These are phyloP conservation scores for Macropis europaea DNA, from an alignment of 2,888 invertebrate species.

Conservation along the genomic window DNA sequence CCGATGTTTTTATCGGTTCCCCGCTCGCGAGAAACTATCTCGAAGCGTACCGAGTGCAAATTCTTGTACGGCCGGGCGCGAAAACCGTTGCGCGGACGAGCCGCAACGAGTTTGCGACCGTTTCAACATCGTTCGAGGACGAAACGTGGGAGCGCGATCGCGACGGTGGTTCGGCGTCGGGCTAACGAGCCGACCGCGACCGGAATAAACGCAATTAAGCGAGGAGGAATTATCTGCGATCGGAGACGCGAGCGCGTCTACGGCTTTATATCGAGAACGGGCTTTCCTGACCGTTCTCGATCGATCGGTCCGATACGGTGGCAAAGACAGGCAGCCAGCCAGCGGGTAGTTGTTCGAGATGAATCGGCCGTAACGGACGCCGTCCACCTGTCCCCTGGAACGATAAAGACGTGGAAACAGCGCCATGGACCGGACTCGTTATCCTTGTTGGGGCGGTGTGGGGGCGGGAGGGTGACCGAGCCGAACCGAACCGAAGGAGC, in stretches of 20 bases:
- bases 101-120: neutral
- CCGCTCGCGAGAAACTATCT: neutral
- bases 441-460: constrained; percentile 67
- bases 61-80: neutral
- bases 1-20: constrained; percentile 50
- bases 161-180: constrained; percentile 4
- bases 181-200: constrained; percentile 5
- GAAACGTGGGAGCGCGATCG: neutral
- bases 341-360: constrained; percentile 26
- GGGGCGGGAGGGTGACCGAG: neutral
- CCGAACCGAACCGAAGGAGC: constrained; percentile 1
- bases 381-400: constrained; percentile 42
- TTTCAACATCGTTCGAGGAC: neutral
- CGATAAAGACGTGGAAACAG: constrained; percentile 55
- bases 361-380: constrained; percentile 33
- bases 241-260: neutral
- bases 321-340: constrained; percentile 15
- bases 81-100: neutral
- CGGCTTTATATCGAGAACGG: constrained; percentile 6
- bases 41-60: neutral
- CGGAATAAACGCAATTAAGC: constrained; percentile 13
- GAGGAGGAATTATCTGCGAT: constrained; percentile 9
- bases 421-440: constrained; percentile 62
- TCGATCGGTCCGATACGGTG: constrained; percentile 34
- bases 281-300: neutral